Evolutionary conservation across 2,888 invertebrate species (phyloP).

Genomic region (Dusona sp.): DNA sequence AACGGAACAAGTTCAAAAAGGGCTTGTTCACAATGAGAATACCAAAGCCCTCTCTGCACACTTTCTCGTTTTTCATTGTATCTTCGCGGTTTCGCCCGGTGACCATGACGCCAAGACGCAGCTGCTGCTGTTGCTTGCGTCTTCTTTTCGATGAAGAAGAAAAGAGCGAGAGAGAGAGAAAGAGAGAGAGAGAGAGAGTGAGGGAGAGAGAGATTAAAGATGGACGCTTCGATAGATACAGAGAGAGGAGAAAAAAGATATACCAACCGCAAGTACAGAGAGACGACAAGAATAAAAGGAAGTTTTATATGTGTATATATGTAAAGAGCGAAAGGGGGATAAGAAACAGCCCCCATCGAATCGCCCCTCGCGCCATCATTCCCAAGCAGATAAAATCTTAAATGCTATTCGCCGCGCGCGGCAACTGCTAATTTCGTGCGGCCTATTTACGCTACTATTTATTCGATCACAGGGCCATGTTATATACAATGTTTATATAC

Average conservation of each 20-base stretch:
- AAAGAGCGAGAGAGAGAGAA: conserved; percentile 35
- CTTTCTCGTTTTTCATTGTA: conserved; percentile 56
- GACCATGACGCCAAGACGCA: conserved; percentile 75
- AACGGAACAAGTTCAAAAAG: conserved; percentile 16
- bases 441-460: conserved; percentile 77
- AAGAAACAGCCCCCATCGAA: conserved; percentile 62
- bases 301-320: conserved; percentile 46
- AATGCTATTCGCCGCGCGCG: conserved; percentile 76
- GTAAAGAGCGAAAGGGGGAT: conserved; percentile 50
- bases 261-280: conserved; percentile 40
- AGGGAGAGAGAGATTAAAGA: conserved; percentile 56
- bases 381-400: conserved; percentile 77
- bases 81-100: conserved; percentile 67
- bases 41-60: conserved; percentile 50
- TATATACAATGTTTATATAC: conserved; percentile 40
- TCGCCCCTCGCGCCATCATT: conserved; percentile 66
- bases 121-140: conserved; percentile 74
- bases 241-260: conserved; percentile 43
- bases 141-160: conserved; percentile 36
- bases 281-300: conserved; percentile 54
- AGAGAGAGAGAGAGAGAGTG: neutral
- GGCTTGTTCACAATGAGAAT: conserved; percentile 58
- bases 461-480: conserved; percentile 77
- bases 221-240: conserved; percentile 69
- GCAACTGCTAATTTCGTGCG: conserved; percentile 80